Percentiles rank a stretch among this genome's conserved stretches.
phyloP scores from a whole-genome alignment of 92 coral and sea anemone genomes.

The Pocillopora grandis region DNA sequence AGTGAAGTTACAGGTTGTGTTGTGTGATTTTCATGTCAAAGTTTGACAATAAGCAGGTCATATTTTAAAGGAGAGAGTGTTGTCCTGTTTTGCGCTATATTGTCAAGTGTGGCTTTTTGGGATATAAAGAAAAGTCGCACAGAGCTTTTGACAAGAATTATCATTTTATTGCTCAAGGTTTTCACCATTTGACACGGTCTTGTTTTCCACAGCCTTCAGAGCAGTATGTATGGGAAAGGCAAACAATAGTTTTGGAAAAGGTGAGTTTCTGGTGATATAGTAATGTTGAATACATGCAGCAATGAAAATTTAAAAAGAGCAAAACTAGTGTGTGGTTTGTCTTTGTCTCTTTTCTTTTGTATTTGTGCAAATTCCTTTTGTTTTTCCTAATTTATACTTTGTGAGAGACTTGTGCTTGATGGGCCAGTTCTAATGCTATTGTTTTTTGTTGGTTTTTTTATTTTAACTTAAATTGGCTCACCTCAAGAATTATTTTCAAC shows the following conservation, averaged over 20 bases:
- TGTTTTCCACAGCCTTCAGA: conserved; percentile 64
- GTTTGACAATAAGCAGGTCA: background rate
- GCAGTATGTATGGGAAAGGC: conserved; percentile 72
- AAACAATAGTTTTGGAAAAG: conserved; percentile 92
- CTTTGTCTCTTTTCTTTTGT: background rate
- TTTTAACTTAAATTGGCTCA: too few relatives aligned
- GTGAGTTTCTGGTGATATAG: conserved; percentile 34
- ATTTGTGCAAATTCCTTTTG: background rate
- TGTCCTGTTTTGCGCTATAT: background rate
- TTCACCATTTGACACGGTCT: background rate
- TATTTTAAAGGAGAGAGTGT: background rate
- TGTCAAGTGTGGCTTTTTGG: background rate
- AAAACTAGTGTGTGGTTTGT: background rate
- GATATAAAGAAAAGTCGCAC: background rate
- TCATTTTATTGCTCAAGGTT: too few relatives aligned
- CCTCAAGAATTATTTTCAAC: too few relatives aligned
- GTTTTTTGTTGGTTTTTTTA: too few relatives aligned
- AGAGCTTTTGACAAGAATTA: background rate
- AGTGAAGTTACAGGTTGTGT: background rate
- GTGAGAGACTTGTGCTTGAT: too few relatives aligned
- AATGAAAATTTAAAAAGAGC: background rate
- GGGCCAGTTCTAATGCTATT: too few relatives aligned
- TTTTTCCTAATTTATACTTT: too few relatives aligned
- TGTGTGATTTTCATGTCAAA: background rate
- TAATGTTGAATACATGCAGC: background rate